Conservation (phyloP, 1,140 invertebrate genomes). For the Micrasema minimum region DNA sequence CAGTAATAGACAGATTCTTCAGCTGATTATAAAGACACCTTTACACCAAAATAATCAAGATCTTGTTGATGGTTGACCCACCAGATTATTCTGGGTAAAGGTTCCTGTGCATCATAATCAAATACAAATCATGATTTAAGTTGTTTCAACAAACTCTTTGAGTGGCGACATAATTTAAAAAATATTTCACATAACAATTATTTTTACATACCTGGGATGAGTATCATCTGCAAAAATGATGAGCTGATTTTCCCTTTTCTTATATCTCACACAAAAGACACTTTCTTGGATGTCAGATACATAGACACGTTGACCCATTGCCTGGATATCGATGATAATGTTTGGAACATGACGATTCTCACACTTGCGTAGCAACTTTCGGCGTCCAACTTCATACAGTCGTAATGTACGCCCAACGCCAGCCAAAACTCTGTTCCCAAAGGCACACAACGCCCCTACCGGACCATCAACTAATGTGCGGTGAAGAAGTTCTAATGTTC, state of each 20-base stretch:
- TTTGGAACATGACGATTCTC: conserved; percentile 99
- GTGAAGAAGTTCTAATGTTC: conserved; percentile 89
- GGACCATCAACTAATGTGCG: conserved; percentile 95
- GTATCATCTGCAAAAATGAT: conserved; percentile 99
- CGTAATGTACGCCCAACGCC: conserved; percentile 92
- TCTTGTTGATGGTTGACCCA: no score
- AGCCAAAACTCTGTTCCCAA: conserved; percentile 92
- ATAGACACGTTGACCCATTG: conserved; percentile 92
- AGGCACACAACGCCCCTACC: conserved; percentile 87
- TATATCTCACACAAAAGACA: conserved; percentile 96
- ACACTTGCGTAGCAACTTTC: conserved; percentile 96
- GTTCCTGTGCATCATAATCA: background rate
- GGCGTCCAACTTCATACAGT: conserved; percentile 97
- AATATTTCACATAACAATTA: no score
- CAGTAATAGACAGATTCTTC: no score
- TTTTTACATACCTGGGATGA: conserved; percentile 75
- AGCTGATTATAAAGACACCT: no score
- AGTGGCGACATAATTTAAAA: background rate
- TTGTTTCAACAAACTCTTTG: background rate
- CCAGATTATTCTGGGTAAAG: no score
- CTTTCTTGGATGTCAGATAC: conserved; percentile 98
- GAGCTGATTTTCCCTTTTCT: conserved; percentile 95
- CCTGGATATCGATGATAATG: conserved; percentile 91
- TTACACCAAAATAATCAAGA: no score
- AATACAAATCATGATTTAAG: background rate